Base-by-base conservation (phyloP, 2,113 vertebrate genomes). In the Chrysochloris asiatica region DNA sequence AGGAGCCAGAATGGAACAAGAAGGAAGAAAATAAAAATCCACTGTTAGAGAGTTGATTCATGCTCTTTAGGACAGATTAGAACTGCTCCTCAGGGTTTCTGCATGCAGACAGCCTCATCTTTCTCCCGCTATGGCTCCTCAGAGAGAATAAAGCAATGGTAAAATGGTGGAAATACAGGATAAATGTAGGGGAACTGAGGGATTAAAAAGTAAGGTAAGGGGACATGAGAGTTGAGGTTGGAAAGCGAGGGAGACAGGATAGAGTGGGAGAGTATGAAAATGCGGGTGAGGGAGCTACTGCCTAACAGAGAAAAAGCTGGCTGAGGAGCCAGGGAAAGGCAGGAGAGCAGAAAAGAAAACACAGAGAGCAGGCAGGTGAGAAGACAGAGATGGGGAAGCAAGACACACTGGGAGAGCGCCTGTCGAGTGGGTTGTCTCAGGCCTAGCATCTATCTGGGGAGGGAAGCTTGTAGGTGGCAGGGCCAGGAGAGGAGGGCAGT, bases 351-450 rank as follows among this genome's bases (percentile, higher is more conserved):
- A 16, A 41, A 19, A 24, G 78, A 52, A 26, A 47, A 65, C 24
- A 4, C 26, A 14, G 33, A 22, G 67, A 24, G 50, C 28, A 45
- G 92, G 81, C 43, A 83, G 77, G 76, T 13, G 41, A 2, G 71
- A 83, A 8, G 54, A 47, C 50, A 52, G 72, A 19, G 3, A 4
- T 0, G 19, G 67, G 16, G 0, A 0, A 0, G 3, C 4, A 54
- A 0, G 76, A 17, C 36, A 54, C 11, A 8, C 28, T 9, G 48
- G 8, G 28, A 5, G 0, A 36, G 65, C 8, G 22, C 48, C 72
- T 45, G 47, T 21, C 2, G 38, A 22, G n/a, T 2, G 8, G 78
- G 26, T 6, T 0, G 6, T 2, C 41, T 24, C 24, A 8, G n/a
- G 48, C 47, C 72, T 50, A 24, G 26, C 30, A 71, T 54, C 65